Evolutionary conservation across 1,140 invertebrate species (phyloP).

Genomic region (Cryptotermes secundus): DNA sequence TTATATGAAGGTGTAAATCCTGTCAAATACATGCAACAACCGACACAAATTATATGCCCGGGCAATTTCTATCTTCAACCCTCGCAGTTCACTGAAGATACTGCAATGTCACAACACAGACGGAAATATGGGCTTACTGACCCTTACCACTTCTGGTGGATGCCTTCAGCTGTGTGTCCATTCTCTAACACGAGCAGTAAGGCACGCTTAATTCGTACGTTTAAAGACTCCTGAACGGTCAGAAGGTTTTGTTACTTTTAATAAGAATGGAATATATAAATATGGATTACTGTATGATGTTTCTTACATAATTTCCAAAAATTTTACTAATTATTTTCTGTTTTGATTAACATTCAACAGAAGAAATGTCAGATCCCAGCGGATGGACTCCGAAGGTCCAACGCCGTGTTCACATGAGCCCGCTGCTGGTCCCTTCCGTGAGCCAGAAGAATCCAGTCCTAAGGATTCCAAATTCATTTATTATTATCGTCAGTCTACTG

Average conservation of each 20-base stretch:
- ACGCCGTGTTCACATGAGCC: too few species aligned
- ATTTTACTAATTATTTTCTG: neutral
- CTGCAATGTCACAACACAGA: neutral
- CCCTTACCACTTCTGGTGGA: neutral
- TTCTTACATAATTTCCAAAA: too few species aligned
- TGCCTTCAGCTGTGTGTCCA: neutral
- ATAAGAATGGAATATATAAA: neutral
- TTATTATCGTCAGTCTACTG: too few species aligned
- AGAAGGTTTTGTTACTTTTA: neutral
- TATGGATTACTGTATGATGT: neutral
- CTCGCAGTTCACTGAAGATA: neutral
- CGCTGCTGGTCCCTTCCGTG: too few species aligned
- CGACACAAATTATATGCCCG: neutral
- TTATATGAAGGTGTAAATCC: slow-evolving; percentile 5
- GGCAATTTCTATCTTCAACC: neutral
- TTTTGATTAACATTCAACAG: neutral
- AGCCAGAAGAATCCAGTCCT: too few species aligned
- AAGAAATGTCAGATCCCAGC: neutral
- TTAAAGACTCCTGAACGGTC: neutral
- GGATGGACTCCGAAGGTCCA: too few species aligned
- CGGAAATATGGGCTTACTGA: neutral
- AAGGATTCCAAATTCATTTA: too few species aligned
- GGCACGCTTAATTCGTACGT: too few species aligned
- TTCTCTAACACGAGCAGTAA: too few species aligned
- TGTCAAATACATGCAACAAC: neutral